Evolutionary conservation across 2,113 vertebrate genomes (phyloP).

Genomic region (Mormoops blainvillei): DNA sequence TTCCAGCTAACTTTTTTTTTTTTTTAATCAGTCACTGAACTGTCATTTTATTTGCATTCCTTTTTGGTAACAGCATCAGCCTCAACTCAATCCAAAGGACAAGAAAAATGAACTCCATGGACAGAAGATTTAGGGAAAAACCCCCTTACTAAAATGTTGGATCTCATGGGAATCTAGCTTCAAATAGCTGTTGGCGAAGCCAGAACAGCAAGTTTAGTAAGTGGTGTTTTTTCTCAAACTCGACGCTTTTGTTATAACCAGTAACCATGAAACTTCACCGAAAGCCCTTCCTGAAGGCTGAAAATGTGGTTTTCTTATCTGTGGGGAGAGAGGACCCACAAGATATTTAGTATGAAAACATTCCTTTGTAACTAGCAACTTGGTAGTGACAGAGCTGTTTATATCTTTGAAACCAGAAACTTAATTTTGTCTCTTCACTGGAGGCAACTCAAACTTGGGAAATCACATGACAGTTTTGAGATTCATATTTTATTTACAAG

Average conservation of each 20-base stretch:
- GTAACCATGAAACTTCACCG: not conserved
- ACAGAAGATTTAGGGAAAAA: not conserved
- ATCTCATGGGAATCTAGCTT: not conserved
- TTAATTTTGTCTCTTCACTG: not conserved
- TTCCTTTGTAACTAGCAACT: not conserved
- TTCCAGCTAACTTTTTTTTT: too few species aligned
- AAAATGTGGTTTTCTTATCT: not conserved
- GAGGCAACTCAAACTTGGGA: not conserved
- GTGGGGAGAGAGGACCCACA: not conserved
- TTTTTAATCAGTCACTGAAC: not conserved
- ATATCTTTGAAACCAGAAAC: not conserved
- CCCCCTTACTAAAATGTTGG: not conserved
- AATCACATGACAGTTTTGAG: constrained; percentile 4
- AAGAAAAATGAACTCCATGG: not conserved
- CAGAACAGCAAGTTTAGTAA: not conserved
- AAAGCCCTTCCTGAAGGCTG: not conserved
- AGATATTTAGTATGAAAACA: not conserved
- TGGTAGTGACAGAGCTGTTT: not conserved
- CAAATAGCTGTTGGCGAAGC: not conserved
- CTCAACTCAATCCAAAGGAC: not conserved
- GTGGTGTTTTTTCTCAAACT: not conserved
- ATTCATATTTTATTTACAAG: constrained; percentile 81
- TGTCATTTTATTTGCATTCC: not conserved
- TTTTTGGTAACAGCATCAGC: not conserved
- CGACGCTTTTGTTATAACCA: not conserved